phyloP scores from a whole-genome alignment of 2,888 invertebrate species.

The Brachynemurus nebulosus region DNA sequence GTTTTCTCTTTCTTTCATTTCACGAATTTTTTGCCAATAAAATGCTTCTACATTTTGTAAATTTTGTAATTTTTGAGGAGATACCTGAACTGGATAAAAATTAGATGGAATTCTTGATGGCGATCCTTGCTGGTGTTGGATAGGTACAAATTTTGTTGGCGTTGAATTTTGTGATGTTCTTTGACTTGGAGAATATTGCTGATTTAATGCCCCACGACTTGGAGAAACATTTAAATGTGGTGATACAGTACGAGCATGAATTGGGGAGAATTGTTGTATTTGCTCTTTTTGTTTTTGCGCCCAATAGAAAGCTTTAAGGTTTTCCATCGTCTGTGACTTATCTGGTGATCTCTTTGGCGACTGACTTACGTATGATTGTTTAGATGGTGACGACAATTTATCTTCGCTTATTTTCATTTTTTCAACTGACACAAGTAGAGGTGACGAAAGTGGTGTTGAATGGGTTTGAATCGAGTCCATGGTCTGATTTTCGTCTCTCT shows the following conservation, averaged over 20 bases:
- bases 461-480: too few species aligned
- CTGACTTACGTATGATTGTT: too few species aligned
- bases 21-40: slow-evolving; percentile 54
- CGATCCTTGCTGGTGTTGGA: too few species aligned
- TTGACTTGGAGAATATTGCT: slow-evolving; percentile 12
- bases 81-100: slow-evolving; percentile 12
- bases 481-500: too few species aligned
- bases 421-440: too few species aligned
- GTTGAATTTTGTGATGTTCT: too few species aligned
- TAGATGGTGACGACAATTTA: too few species aligned
- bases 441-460: too few species aligned
- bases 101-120: slow-evolving; percentile 10
- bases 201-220: not conserved
- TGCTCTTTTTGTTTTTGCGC: slow-evolving; percentile 23
- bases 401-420: too few species aligned
- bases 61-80: slow-evolving; percentile 39
- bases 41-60: slow-evolving; percentile 47
- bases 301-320: slow-evolving; percentile 28
- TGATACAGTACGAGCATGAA: not conserved
- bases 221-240: not conserved
- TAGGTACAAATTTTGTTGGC: too few species aligned
- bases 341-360: slow-evolving; percentile 25
- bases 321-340: slow-evolving; percentile 26
- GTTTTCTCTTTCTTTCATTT: slow-evolving; percentile 47
- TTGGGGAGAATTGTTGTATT: not conserved